phyloP scores from a whole-genome alignment of 2,113 vertebrate genomes.

The Pithys albifrons region DNA sequence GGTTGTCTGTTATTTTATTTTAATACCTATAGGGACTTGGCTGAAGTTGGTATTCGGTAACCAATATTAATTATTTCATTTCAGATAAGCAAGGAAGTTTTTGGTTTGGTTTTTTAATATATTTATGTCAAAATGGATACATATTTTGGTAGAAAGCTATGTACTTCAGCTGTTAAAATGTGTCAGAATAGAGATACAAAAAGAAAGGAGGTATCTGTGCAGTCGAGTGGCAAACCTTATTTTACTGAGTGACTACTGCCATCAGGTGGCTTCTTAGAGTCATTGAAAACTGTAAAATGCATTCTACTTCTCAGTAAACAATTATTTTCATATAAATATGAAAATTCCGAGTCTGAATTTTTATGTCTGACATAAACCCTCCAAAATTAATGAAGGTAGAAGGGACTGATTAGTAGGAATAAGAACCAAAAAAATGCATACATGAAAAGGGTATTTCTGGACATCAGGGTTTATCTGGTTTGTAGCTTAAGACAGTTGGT shows the following conservation, averaged over 20 bases:
- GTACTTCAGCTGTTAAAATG: neutral
- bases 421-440: neutral
- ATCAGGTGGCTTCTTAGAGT: conserved; percentile 10
- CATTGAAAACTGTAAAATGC: neutral
- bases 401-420: neutral
- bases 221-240: neutral
- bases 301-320: neutral
- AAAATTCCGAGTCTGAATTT: neutral
- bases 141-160: neutral
- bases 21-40: neutral
- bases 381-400: neutral
- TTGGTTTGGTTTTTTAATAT: neutral
- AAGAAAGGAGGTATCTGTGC: neutral
- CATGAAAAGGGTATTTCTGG: neutral
- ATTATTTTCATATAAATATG: fast-evolving
- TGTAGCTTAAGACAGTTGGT: neutral
- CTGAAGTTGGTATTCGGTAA: neutral
- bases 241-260: conserved; percentile 26
- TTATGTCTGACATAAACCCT: neutral
- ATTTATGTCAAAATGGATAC: too few species aligned
- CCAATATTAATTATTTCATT: neutral
- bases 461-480: neutral
- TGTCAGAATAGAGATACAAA: neutral
- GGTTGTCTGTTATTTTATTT: neutral
- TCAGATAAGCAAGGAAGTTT: neutral